These are phyloP conservation scores for Hecatera dysodea DNA, from an alignment of 2,888 invertebrate genomes.

Conservation along the genomic window DNA sequence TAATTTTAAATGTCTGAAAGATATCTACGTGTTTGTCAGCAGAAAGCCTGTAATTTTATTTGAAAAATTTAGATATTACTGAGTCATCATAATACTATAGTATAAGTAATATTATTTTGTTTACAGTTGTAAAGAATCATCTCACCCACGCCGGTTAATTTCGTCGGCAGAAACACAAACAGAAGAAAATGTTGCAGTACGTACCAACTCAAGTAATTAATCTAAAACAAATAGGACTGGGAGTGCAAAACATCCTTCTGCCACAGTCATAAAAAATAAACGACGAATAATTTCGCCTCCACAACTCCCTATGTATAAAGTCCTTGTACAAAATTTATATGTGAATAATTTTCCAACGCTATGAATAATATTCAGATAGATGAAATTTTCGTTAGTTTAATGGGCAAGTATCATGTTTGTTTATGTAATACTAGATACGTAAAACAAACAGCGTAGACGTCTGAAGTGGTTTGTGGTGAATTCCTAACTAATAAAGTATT, in stretches of 20 bases:
- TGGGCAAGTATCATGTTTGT: slow-evolving; percentile 48
- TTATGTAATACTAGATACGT: slow-evolving; percentile 48
- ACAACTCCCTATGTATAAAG: slow-evolving; percentile 4
- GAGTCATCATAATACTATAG: background rate
- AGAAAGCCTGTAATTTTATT: slow-evolving; percentile 14
- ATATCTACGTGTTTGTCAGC: slow-evolving; percentile 4
- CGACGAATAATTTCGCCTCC: slow-evolving; percentile 9
- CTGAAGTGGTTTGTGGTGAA: slow-evolving; percentile 41
- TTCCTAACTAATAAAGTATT: slow-evolving; percentile 39
- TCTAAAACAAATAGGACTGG: background rate
- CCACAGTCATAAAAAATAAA: slow-evolving; percentile 17
- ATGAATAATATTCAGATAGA: slow-evolving; percentile 49
- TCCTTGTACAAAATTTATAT: slow-evolving; percentile 14
- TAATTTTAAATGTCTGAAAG: background rate
- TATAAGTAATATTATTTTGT: slow-evolving; percentile 38
- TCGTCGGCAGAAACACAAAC: slow-evolving; percentile 39
- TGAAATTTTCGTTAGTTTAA: slow-evolving; percentile 50
- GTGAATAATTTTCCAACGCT: slow-evolving; percentile 29
- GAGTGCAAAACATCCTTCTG: background rate
- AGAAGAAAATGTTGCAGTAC: slow-evolving; percentile 64
- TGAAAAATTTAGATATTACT: background rate
- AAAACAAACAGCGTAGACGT: slow-evolving; percentile 48
- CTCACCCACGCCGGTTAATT: slow-evolving; percentile 42
- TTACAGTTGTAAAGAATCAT: slow-evolving; percentile 63
- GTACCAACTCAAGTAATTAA: slow-evolving; percentile 47